Base-by-base conservation (phyloP, 2,888 invertebrate species). In the Drosophila subquinaria region DNA sequence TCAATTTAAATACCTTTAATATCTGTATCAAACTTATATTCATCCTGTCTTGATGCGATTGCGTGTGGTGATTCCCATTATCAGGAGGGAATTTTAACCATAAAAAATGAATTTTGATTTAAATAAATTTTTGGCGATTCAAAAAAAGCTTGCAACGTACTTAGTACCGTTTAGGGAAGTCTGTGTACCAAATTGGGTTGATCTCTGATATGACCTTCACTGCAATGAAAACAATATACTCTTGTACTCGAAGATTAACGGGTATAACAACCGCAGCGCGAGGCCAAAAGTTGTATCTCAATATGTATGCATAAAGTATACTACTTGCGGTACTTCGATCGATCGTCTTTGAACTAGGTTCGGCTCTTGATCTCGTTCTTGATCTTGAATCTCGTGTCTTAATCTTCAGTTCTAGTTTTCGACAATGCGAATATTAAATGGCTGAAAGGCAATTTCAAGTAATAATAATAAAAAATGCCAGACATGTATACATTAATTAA, bases 181-280 rank as follows among this genome's bases (percentile, higher is more conserved):
- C 13, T n/a, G 38, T 38, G n/a, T 0, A 2, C 2, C 38, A n/a
- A 38, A n/a, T 36, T 13, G 13, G 2, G 5, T 36, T 36, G 13
- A 13, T n/a, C 10, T 17, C 1, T 17, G 17, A 17, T 17, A 17
- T 17, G 17, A 17, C 17, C 17, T 17, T 17, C 6, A n/a, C n/a
- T 6, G 6, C 6, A 5, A 38, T n/a, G 2, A n/a, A 38, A 2
- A 5, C 8, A n/a, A 38, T n/a, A n/a, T n/a, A 38, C 38, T n/a
- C n/a, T 38, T n/a, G 2, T 8, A n/a, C 6, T 5, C 38, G 2
- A 38, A n/a, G 6, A 38, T n/a, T 38, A n/a, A 38, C n/a, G 6
- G 13, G 38, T 38, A 27, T 15, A 55, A 40, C 42, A 64, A 66
- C 64, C 78, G 42, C 61, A 62, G 17, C 11, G 38, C 59, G 47